A percentile compares a stretch with the other conserved stretches of the same genome.
These are phyloP conservation scores for Crepidodera aurea DNA, from an alignment of 2,888 invertebrate genomes.

Conservation along the genomic window DNA sequence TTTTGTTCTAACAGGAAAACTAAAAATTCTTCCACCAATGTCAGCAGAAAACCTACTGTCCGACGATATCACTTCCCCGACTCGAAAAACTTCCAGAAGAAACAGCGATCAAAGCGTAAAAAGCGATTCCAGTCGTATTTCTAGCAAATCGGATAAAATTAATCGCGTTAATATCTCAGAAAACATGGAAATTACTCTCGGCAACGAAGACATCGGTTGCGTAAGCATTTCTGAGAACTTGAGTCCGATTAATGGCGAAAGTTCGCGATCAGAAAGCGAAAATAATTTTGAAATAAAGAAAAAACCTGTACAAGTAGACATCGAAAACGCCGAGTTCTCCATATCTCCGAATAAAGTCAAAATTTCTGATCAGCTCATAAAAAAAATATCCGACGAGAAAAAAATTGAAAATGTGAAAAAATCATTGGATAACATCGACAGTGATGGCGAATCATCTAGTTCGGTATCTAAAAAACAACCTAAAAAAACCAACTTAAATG, in stretches of 20 bases:
- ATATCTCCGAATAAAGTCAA: slow-evolving; percentile 54
- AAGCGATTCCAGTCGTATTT: slow-evolving; percentile 50
- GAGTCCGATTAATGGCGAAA: slow-evolving; percentile 41
- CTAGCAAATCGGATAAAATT: slow-evolving; percentile 52
- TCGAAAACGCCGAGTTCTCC: slow-evolving; percentile 49
- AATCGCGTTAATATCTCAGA: slow-evolving; percentile 52
- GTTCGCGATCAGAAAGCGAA: slow-evolving; percentile 39
- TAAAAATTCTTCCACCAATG: slow-evolving; percentile 37
- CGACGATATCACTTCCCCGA: slow-evolving; percentile 30
- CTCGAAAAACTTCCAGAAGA: slow-evolving; percentile 43
- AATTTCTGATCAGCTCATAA: slow-evolving; percentile 56
- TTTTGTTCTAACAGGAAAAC: slow-evolving; percentile 39
- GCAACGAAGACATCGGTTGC: slow-evolving; percentile 44
- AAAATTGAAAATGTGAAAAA: slow-evolving; percentile 37
- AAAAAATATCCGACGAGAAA: slow-evolving; percentile 49
- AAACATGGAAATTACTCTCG: slow-evolving; percentile 52
- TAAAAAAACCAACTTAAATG: not conserved
- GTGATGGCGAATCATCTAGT: not conserved
- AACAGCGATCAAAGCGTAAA: slow-evolving; percentile 50
- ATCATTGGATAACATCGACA: not conserved
- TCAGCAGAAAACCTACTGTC: slow-evolving; percentile 34
- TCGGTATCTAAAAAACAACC: not conserved
- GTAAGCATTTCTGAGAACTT: slow-evolving; percentile 45
- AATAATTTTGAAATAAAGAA: slow-evolving; percentile 42
- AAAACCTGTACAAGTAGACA: slow-evolving; percentile 52